Evolutionary conservation across 2,888 invertebrate species (phyloP).

Genomic region (Drosophila niveifrons): DNA sequence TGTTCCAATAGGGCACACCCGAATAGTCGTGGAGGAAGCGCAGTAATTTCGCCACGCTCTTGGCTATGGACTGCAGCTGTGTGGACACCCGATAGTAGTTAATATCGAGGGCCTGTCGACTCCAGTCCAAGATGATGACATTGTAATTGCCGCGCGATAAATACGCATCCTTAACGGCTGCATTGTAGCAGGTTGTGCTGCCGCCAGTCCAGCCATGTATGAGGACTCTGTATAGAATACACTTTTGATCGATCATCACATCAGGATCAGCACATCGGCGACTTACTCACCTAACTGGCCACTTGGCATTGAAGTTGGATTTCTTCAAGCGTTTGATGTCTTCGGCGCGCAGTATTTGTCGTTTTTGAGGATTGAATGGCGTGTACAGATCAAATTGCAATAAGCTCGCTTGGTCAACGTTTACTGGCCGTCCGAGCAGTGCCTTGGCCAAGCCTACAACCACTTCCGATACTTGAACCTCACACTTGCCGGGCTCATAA

Average conservation of each 20-base stretch:
- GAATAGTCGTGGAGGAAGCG: conserved; percentile 75
- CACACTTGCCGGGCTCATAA: conserved; percentile 77
- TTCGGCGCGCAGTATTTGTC: conserved; percentile 67
- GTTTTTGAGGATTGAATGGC: conserved; percentile 64
- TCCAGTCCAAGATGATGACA: conserved; percentile 84
- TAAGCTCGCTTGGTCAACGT: conserved; percentile 53
- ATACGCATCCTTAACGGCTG: conserved; percentile 81
- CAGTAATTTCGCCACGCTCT: conserved; percentile 75
- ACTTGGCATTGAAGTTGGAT: conserved; percentile 78
- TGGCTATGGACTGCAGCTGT: conserved; percentile 75
- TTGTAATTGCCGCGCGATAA: conserved; percentile 78
- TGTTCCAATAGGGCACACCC: conserved; percentile 62
- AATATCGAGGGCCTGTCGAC: conserved; percentile 72
- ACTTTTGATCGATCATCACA: background rate
- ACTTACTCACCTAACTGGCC: conserved; percentile 80
- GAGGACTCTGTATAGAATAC: conserved; percentile 58
- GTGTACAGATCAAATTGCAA: conserved; percentile 81
- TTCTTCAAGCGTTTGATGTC: conserved; percentile 60
- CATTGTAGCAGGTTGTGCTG: conserved; percentile 78
- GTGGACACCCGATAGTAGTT: conserved; percentile 77
- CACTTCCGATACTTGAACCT: conserved; percentile 66
- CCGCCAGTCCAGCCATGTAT: conserved; percentile 83
- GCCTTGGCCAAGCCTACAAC: conserved; percentile 63
- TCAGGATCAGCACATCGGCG: background rate
- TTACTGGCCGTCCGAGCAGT: conserved; percentile 48